phyloP scores from a whole-genome alignment of 2,888 invertebrate species.

The Acanthococcus lagerstroemiae region DNA sequence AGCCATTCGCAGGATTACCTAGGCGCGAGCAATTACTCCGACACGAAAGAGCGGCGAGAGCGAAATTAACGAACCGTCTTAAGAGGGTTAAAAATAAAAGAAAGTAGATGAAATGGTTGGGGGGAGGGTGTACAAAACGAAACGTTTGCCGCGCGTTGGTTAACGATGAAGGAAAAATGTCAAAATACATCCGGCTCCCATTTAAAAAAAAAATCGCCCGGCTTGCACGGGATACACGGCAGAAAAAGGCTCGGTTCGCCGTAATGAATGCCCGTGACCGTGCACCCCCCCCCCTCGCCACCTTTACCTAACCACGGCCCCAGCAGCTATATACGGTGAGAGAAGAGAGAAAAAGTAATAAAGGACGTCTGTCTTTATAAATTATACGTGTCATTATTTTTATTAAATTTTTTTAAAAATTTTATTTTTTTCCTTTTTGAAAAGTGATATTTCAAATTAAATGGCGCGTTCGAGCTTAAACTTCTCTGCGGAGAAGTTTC shows the following conservation, averaged over 20 bases:
- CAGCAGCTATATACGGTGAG: no score
- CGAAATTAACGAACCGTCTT: background rate
- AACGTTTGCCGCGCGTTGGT: background rate
- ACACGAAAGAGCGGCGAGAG: conserved; percentile 1
- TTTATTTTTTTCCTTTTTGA: background rate
- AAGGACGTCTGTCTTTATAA: background rate
- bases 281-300: no score
- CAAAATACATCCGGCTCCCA: conserved; percentile 15
- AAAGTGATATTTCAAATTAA: conserved; percentile 9
- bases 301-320: no score
- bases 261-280: background rate
- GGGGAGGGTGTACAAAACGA: no score
- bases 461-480: background rate
- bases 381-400: conserved; percentile 8
- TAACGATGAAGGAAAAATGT: conserved; percentile 12
- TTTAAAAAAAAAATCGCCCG: conserved; percentile 6
- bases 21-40: no score
- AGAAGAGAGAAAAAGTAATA: background rate
- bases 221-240: no score
- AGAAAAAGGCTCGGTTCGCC: background rate
- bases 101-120: background rate
- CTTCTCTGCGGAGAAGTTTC: background rate
- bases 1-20: no score
- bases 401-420: background rate
- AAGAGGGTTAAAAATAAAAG: conserved; percentile 10